phyloP scores from a whole-genome alignment of 2,113 vertebrate genomes.

The Beaufortia kweichowensis region DNA sequence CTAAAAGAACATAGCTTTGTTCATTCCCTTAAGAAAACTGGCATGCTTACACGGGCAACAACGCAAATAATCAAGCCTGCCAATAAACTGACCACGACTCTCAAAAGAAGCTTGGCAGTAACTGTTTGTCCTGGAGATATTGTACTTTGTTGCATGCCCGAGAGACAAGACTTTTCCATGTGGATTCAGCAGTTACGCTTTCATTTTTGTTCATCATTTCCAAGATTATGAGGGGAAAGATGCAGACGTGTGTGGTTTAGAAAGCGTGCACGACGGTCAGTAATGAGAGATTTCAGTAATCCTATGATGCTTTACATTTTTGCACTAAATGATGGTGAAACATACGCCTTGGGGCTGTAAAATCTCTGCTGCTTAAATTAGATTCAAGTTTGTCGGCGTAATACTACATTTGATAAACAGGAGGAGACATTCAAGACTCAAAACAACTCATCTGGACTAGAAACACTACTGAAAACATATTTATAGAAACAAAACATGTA shows the following conservation, averaged over 20 bases:
- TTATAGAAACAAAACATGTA: not conserved
- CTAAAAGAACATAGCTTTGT: not conserved
- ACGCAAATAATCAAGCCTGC: conserved; percentile 5
- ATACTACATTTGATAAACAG: conserved; percentile 13
- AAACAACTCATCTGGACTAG: not conserved
- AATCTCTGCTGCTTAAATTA: conserved; percentile 29
- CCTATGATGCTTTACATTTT: conserved; percentile 10
- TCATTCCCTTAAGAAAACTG: not conserved
- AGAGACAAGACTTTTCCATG: conserved; percentile 30
- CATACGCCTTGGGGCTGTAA: conserved; percentile 14
- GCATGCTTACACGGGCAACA: not conserved
- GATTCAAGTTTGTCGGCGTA: conserved; percentile 15
- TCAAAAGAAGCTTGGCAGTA: conserved; percentile 16
- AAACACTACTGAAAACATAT: conserved; percentile 14
- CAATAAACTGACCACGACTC: conserved; percentile 29
- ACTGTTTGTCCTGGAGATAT: conserved; percentile 16
- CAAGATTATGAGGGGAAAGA: not conserved
- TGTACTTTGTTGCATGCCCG: conserved; percentile 6
- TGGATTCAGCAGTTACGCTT: conserved; percentile 50
- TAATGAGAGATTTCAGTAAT: conserved; percentile 11
- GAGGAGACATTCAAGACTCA: not conserved
- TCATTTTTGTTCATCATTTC: conserved; percentile 52
- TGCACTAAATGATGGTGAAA: conserved; percentile 29
- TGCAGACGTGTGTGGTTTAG: not conserved
- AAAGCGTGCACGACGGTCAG: not conserved